These are phyloP conservation scores for Notechis scutatus DNA, from an alignment of 2,113 vertebrate genomes.

Conservation along the genomic window DNA sequence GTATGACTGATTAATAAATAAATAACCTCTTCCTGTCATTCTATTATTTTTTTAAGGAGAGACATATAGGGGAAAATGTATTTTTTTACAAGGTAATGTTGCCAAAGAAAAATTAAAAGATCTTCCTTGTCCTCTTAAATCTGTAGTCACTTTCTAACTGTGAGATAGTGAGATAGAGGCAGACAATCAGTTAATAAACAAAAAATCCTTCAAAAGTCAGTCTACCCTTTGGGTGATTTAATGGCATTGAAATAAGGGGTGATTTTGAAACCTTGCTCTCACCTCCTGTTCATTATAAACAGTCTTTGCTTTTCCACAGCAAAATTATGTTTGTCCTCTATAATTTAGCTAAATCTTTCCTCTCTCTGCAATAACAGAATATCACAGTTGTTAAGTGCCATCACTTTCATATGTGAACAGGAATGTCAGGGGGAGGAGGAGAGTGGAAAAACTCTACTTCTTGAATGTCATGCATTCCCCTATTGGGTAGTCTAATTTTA, in stretches of 20 bases:
- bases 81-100: background rate
- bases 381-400: slow-evolving; percentile 33
- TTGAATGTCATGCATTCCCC: slow-evolving; percentile 43
- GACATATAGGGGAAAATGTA: background rate
- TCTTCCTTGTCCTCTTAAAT: background rate
- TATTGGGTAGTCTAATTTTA: slow-evolving; percentile 38
- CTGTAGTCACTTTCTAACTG: background rate
- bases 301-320: slow-evolving; percentile 24
- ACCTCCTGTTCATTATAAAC: slow-evolving; percentile 23
- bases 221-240: background rate
- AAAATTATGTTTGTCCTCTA: slow-evolving; percentile 38
- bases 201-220: background rate
- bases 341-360: slow-evolving; percentile 43
- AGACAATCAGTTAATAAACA: background rate
- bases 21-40: background rate
- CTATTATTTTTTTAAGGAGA: background rate
- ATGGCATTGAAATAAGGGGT: background rate
- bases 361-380: background rate
- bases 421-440: background rate
- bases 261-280: background rate
- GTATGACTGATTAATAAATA: background rate
- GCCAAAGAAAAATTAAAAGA: background rate
- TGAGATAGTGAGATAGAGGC: background rate
- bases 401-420: slow-evolving; percentile 22
- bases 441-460: background rate